Base-by-base conservation (phyloP, 2,888 invertebrate species). In the Cryptophagus acutangulus region DNA sequence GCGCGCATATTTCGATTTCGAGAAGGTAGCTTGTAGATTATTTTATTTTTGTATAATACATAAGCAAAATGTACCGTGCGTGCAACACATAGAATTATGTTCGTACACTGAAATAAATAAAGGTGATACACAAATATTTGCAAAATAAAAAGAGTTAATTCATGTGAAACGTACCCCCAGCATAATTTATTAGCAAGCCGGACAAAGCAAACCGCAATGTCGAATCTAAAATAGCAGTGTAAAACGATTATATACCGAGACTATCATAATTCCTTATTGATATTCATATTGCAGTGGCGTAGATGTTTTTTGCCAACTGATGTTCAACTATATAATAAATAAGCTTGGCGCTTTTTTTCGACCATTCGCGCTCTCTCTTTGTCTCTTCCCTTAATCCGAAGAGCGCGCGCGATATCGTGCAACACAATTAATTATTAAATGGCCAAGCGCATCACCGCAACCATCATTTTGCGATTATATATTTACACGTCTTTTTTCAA, bases 81-180 rank as follows among this genome's bases (percentile, higher is more conserved):
- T 59, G 58, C 55, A 54, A 49, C 53, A 49, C 46, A 43, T 48
- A 54, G 54, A 65, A 57, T 62, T 62, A 63, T 62, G 61, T 55
- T 40, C 52, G 46, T 50, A 54, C 58, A 57, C 52, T 43, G 58
- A 54, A 57, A 67, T 66, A 67, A 67, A 66, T 66, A 65, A 64
- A 62, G 54, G 57, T 59, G 59, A 65, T 65, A 64, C 62, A 65
- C 61, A 65, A 65, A 66, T 65, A 65, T 65, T 63, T 61, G 57
- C 57, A 50, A 62, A 63, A 63, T 57, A 62, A 64, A 60, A 63
- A 59, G 51, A 48, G 31, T 51, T 54, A 56, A 55, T 59, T 60
- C 59, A 61, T 58, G 58, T 58, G 62, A 54, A 59, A 58, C 51
- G 55, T 54, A 58, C 53, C 58, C 55, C 52, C 46, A 48, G 46